Evolutionary conservation across 1,140 invertebrate species (phyloP).

Genomic region (Littorina saxatilis): DNA sequence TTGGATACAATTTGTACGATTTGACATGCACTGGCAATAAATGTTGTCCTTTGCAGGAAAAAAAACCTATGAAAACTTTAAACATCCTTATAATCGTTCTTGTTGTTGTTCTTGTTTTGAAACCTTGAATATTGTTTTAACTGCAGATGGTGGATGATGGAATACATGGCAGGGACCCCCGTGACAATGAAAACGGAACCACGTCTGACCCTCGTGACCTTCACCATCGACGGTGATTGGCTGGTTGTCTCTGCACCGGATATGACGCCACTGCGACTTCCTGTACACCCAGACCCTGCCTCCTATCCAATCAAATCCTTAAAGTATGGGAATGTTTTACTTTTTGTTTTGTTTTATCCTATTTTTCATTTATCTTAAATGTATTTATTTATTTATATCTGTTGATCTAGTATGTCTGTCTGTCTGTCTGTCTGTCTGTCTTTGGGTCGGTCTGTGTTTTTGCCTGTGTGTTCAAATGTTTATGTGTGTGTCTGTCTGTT

Average conservation of each 20-base stretch:
- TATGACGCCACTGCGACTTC: constrained; percentile 8
- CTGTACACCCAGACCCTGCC: neutral
- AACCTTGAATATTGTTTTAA: no score
- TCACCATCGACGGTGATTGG: neutral
- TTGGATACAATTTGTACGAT: no score
- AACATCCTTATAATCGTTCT: no score
- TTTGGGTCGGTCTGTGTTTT: neutral
- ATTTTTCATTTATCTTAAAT: neutral
- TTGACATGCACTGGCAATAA: no score
- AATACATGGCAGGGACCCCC: neutral
- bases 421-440: neutral
- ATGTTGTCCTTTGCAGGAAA: no score
- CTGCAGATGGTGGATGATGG: neutral
- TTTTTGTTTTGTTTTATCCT: no score
- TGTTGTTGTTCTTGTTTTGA: no score
- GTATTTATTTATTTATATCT: no score
- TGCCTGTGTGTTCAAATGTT: neutral
- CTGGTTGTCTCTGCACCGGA: constrained; percentile 1
- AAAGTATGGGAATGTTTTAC: no score
- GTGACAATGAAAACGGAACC: neutral
- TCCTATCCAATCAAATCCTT: neutral
- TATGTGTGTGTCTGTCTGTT: neutral
- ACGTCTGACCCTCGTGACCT: constrained; percentile 1
- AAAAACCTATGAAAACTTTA: no score
- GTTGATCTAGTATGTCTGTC: neutral